Base-by-base conservation (phyloP, 2,113 vertebrate genomes). In the Etia nguti region DNA sequence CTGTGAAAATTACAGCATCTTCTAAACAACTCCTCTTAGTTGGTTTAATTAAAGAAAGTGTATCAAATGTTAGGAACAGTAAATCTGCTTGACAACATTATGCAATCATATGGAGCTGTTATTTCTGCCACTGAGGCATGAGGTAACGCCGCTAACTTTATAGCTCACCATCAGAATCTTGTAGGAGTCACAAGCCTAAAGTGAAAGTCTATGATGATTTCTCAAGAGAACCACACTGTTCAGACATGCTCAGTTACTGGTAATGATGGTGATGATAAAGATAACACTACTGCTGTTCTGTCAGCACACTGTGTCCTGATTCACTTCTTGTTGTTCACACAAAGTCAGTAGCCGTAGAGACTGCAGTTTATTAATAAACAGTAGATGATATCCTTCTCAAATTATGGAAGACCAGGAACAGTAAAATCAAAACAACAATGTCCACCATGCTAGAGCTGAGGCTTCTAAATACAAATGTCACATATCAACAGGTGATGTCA, bases 361-460 rank as follows among this genome's bases (percentile, higher is more conserved):
- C 82, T 18, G 83, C 13, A 7, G 88, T 92, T 95, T 95, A 96
- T 96, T 96, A 94, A 94, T 93, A 95, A 88, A 60, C 41, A 16
- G 56, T 16, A 82, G 15, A 73, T 29, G 34, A 60, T 70, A 29
- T 70, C 68, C 89, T 79, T 90, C 92, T 94, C 80, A 77, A 81
- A 90, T 88, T 81, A 52, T 22, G 57, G 73, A 46, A 20, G 54
- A 81, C 31, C 77, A n/a, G n/a, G 43, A 91, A 87, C 91, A 73
- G 83, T 4, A 38, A 90, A 91, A 94, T 80, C 56, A 38, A 38
- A 36, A 38, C 18, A 38, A 65, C 60, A 50, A 31, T 24, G 24
- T 48, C 43, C 24, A 16, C 48, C 8, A 75, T 18, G 24, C 70
- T 77, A 20, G 43, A 77, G 43, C 70, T 77, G 24, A 77, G 43